Percentiles rank a stretch among this genome's conserved stretches.
These are phyloP conservation scores for Zaprionus africanus DNA, from an alignment of 1,140 invertebrate species.

Conservation along the genomic window DNA sequence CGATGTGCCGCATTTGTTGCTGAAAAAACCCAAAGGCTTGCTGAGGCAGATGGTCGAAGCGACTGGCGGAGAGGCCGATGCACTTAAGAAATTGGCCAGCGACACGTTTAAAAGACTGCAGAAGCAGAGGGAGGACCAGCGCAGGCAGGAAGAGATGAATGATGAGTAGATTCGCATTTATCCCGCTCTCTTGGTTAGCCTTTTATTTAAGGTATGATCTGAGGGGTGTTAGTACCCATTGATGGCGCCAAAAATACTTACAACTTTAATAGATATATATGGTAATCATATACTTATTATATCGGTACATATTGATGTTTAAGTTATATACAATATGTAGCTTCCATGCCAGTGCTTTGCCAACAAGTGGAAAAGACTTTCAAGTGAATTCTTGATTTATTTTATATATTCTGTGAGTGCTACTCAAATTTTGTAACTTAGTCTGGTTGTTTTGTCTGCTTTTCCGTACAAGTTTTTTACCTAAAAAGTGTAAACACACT, in stretches of 20 bases:
- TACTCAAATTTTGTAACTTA: neutral
- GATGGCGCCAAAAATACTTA: slow-evolving; percentile 6
- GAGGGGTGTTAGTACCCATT: neutral
- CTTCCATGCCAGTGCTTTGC: neutral
- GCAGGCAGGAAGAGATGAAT: slow-evolving; percentile 2
- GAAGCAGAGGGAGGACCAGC: slow-evolving; percentile 46
- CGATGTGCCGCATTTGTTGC: slow-evolving; percentile 87
- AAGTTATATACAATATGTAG: neutral
- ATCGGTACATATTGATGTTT: neutral
- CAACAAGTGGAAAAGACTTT: neutral
- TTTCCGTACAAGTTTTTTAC: neutral
- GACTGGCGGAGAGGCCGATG: slow-evolving; percentile 68
- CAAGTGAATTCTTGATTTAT: neutral
- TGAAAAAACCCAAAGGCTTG: slow-evolving; percentile 84
- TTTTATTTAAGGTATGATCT: slow-evolving; percentile 2
- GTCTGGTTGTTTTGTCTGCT: neutral
- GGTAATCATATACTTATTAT: neutral
- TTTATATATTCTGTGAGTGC: neutral
- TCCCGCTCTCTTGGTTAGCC: slow-evolving; percentile 1
- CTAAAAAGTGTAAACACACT: slow-evolving; percentile 19
- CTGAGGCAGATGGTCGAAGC: slow-evolving; percentile 76
- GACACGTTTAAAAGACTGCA: slow-evolving; percentile 61
- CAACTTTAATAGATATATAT: neutral
- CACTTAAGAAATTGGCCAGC: slow-evolving; percentile 72
- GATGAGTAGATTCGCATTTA: slow-evolving; percentile 48